phyloP scores from a whole-genome alignment of 2,113 vertebrate genomes.

The Agapornis roseicollis region DNA sequence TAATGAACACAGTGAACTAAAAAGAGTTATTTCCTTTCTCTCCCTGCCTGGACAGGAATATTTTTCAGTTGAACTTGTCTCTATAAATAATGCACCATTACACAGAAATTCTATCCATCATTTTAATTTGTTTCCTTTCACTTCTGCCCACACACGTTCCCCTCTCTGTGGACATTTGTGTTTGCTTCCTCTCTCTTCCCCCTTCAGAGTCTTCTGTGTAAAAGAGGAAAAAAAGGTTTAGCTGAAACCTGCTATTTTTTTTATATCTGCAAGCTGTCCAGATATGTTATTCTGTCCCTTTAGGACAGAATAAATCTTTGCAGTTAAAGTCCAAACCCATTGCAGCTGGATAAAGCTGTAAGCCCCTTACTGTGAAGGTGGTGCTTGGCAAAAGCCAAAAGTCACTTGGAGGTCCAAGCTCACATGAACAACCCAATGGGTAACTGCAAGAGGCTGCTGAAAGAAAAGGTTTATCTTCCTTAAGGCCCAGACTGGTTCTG shows the following conservation, averaged over 20 bases:
- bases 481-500: neutral
- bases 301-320: neutral
- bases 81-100: slow-evolving; percentile 63
- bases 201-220: neutral
- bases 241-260: slow-evolving; percentile 1
- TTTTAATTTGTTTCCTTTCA: slow-evolving; percentile 52
- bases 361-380: neutral
- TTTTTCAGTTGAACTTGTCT: slow-evolving; percentile 54
- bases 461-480: neutral
- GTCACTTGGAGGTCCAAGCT: neutral
- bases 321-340: neutral
- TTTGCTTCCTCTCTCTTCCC: neutral
- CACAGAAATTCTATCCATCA: slow-evolving; percentile 36
- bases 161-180: neutral
- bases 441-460: neutral
- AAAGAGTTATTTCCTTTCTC: slow-evolving; percentile 23
- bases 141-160: neutral
- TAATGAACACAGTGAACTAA: neutral
- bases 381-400: neutral
- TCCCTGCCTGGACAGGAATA: slow-evolving; percentile 3
- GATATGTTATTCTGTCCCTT: neutral
- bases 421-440: neutral
- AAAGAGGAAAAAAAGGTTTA: neutral
- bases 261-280: neutral
- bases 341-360: neutral